These are phyloP conservation scores for Ancistrus triradiatus DNA, from an alignment of 2,113 vertebrate genomes.

Conservation along the genomic window DNA sequence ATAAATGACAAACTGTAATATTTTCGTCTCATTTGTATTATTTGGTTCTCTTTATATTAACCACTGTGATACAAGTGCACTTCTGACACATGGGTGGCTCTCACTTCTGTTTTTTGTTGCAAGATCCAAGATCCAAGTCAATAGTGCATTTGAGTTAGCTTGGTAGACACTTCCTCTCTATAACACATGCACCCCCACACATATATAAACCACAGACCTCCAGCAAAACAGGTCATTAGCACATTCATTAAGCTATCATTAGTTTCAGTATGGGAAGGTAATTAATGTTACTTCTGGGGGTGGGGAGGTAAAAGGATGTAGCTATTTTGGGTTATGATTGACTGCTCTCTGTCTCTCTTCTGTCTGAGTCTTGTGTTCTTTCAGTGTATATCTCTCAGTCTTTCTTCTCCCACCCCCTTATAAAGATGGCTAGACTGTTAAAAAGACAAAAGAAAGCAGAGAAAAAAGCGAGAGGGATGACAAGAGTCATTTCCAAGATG, in stretches of 20 bases:
- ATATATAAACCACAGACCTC: conserved; percentile 2
- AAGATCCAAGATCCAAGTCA: conserved; percentile 2
- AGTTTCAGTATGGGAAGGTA: conserved; percentile 49
- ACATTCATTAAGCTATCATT: conserved; percentile 50
- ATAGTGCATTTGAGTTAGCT: conserved; percentile 7
- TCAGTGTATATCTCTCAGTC: conserved; percentile 47
- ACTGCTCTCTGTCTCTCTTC: conserved; percentile 33
- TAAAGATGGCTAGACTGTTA: conserved; percentile 25
- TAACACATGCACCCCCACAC: not conserved
- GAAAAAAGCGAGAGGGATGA: conserved; percentile 74
- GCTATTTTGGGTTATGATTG: conserved; percentile 27
- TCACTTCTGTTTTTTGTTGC: conserved; percentile 5
- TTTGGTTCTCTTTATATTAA: too few species aligned
- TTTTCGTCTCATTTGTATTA: too few species aligned
- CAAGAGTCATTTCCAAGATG: conserved; percentile 85
- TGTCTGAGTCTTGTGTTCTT: conserved; percentile 61
- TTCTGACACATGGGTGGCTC: not conserved
- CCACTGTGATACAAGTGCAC: not conserved
- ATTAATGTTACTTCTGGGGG: conserved; percentile 37
- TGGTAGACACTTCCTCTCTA: not conserved
- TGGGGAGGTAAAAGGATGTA: conserved; percentile 18
- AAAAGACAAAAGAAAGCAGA: conserved; percentile 43
- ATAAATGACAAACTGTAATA: too few species aligned
- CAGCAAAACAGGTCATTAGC: conserved; percentile 28
- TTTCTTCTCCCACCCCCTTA: conserved; percentile 6